phyloP scores from a whole-genome alignment of 2,797 vertebrate species.

The Chanos chanos region DNA sequence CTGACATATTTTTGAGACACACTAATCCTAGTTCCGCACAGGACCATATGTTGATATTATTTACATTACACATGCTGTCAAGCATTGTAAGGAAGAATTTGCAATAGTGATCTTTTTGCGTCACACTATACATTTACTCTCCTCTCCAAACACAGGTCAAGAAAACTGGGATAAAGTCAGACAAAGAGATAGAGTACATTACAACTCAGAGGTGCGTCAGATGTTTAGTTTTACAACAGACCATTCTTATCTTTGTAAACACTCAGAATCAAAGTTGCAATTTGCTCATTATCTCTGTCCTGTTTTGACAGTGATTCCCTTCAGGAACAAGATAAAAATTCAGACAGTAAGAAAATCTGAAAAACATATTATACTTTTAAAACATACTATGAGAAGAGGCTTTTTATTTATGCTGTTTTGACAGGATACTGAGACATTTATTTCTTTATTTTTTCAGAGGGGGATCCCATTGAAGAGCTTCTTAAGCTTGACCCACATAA shows the following conservation, averaged over 20 bases:
- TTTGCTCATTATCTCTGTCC: slow-evolving; percentile 4
- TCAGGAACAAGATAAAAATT: slow-evolving; percentile 37
- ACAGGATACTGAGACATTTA: neutral
- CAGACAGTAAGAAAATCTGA: slow-evolving; percentile 58
- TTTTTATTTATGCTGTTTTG: neutral
- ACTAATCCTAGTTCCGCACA: too few species aligned
- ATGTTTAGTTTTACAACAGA: neutral
- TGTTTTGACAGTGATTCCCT: slow-evolving; percentile 37
- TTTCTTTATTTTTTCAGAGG: slow-evolving; percentile 52
- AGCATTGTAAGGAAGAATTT: too few species aligned
- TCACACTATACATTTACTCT: too few species aligned
- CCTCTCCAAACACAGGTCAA: slow-evolving; percentile 65
- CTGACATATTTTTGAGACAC: too few species aligned
- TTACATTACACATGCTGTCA: neutral
- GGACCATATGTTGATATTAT: too few species aligned
- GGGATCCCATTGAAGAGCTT: slow-evolving; percentile 83
- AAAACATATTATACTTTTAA: neutral
- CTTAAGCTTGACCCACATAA: slow-evolving; percentile 79
- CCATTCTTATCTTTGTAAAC: neutral
- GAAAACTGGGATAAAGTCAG: slow-evolving; percentile 75
- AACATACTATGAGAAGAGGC: slow-evolving; percentile 1
- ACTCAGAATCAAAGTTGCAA: too few species aligned
- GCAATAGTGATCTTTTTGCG: too few species aligned
- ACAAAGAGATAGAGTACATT: slow-evolving; percentile 70
- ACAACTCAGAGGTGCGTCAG: slow-evolving; percentile 72